Conservation (phyloP, 2,888 invertebrate genomes). For the Druceiella hillmani region DNA sequence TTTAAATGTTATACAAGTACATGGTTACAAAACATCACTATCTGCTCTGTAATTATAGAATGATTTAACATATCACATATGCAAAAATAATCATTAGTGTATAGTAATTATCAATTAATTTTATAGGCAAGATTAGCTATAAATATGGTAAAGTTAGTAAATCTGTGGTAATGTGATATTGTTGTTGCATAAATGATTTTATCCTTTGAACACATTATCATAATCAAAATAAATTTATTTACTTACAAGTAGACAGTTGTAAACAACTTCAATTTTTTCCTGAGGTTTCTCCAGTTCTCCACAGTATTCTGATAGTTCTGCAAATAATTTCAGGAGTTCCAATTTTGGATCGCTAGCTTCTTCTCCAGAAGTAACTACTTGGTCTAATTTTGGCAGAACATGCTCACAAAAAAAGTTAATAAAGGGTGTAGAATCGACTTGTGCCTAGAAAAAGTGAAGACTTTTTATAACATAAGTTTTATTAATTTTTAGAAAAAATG, state of each 20-base stretch:
- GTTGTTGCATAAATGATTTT: conserved; percentile 1
- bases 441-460: conserved; percentile 61
- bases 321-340: conserved; percentile 79
- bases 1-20: too few species aligned
- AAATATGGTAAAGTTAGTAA: too few species aligned
- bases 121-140: too few species aligned
- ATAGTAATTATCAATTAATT: too few species aligned
- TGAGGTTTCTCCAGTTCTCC: conserved; percentile 72
- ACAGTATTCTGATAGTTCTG: conserved; percentile 75
- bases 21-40: too few species aligned
- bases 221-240: conserved; percentile 10
- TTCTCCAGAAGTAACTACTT: conserved; percentile 55
- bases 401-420: conserved; percentile 79
- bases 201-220: conserved; percentile 7
- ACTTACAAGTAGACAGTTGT: conserved; percentile 72
- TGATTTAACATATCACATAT: too few species aligned
- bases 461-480: too few species aligned
- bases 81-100: too few species aligned
- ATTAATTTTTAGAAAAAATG: too few species aligned
- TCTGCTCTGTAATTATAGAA: too few species aligned
- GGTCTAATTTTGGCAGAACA: conserved; percentile 70
- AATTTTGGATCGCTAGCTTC: conserved; percentile 62
- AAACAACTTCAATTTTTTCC: conserved; percentile 69
- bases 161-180: not conserved
- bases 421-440: conserved; percentile 81